A percentile compares a stretch with the other conserved stretches of the same genome.
Conservation (phyloP, 2,888 invertebrate genomes). For the Zelleria hepariella region DNA sequence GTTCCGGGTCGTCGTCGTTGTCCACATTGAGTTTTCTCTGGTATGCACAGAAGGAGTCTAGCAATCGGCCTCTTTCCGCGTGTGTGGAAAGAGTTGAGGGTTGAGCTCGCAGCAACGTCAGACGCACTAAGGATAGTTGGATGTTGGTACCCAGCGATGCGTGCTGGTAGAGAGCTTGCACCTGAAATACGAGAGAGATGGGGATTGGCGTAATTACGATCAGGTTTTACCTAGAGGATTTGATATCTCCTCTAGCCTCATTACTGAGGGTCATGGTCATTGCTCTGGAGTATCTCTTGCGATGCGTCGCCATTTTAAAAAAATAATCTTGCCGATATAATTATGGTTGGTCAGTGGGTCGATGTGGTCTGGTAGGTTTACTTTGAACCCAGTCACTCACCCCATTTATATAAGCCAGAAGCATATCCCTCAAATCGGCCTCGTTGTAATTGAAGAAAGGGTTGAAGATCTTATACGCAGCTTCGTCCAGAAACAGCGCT, state of each 20-base stretch:
- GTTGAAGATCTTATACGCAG: conserved; percentile 79
- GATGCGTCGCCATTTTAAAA: too few relatives aligned
- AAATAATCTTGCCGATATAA: too few relatives aligned
- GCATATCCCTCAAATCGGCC: conserved; percentile 77
- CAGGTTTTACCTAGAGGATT: too few relatives aligned
- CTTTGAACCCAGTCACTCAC: too few relatives aligned
- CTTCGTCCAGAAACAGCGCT: conserved; percentile 81
- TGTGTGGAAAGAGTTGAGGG: conserved; percentile 74
- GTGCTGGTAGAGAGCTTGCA: conserved; percentile 86
- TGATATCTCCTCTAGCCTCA: too few relatives aligned
- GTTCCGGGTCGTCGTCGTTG: conserved; percentile 77
- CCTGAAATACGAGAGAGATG: too few relatives aligned
- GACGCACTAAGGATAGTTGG: conserved; percentile 77
- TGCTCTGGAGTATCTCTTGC: too few relatives aligned
- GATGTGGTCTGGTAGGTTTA: not conserved
- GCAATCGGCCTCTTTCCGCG: conserved; percentile 75
- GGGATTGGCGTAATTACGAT: too few relatives aligned
- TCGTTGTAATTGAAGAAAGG: conserved; percentile 78
- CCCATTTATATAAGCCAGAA: conserved; percentile 84
- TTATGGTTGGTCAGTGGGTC: too few relatives aligned
- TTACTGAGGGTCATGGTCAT: too few relatives aligned
- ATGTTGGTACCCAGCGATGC: conserved; percentile 77
- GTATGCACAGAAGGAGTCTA: conserved; percentile 84
- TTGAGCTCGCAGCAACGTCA: conserved; percentile 79
- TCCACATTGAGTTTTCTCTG: conserved; percentile 75